Evolutionary conservation across 2,113 vertebrate species (phyloP).

Genomic region (Pangasianodon hypophthalmus): DNA sequence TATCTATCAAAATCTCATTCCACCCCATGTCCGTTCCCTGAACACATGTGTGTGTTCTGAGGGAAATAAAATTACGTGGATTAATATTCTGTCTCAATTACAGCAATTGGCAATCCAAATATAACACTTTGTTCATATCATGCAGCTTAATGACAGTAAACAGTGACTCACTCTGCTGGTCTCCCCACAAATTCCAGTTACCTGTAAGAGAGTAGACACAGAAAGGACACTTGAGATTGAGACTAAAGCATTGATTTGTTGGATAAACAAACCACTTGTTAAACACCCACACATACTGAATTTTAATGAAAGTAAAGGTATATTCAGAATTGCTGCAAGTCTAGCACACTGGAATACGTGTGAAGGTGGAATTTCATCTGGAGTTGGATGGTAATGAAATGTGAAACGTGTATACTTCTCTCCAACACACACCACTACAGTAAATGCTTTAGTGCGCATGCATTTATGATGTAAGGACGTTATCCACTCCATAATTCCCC

Average conservation of each 20-base stretch:
- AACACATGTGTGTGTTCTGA: background rate
- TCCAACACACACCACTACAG: background rate
- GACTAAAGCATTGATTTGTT: background rate
- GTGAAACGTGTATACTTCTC: background rate
- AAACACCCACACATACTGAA: background rate
- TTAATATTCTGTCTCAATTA: background rate
- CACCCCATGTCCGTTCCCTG: background rate
- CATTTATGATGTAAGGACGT: background rate
- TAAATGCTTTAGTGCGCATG: background rate
- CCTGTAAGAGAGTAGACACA: slow-evolving; percentile 74
- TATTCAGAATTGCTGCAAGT: background rate
- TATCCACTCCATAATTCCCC: background rate
- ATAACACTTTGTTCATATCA: background rate
- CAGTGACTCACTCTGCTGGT: slow-evolving; percentile 91
- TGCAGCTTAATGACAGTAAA: slow-evolving; percentile 9
- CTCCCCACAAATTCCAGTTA: slow-evolving; percentile 98
- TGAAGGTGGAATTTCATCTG: background rate
- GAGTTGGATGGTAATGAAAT: background rate
- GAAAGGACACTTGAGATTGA: background rate
- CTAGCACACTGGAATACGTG: background rate
- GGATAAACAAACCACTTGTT: background rate
- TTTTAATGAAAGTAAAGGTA: background rate
- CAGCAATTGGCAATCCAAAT: background rate
- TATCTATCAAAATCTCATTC: background rate
- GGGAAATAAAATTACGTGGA: background rate